Evolutionary conservation across 2,113 vertebrate species (phyloP).

Genomic region (Taxidea taxus): DNA sequence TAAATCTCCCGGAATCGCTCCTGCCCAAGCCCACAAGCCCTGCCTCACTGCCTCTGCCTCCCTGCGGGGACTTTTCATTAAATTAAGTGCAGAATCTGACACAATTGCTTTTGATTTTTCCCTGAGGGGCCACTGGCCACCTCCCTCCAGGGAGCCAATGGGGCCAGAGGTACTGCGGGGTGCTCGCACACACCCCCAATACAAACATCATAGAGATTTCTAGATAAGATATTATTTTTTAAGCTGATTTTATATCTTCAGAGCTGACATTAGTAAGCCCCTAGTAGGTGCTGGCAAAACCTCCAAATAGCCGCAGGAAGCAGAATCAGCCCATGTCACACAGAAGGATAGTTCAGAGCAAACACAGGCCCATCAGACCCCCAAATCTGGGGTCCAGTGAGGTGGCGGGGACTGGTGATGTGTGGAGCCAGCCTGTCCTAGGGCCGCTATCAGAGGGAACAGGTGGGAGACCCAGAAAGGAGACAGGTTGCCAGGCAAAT

Average conservation of each 20-base stretch:
- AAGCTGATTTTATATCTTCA: not conserved
- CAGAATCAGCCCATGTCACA: not conserved
- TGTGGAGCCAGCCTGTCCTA: not conserved
- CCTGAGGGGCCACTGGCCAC: not conserved
- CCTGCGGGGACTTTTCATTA: constrained; percentile 53
- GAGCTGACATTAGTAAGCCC: not conserved
- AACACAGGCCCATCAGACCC: not conserved
- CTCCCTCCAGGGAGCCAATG: not conserved
- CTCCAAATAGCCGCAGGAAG: not conserved
- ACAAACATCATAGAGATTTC: not conserved
- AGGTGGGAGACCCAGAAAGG: not conserved
- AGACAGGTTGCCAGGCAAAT: not conserved
- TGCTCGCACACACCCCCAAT: not conserved
- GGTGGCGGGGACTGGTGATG: not conserved
- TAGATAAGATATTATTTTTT: not conserved
- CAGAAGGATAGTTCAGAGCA: not conserved
- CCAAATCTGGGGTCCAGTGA: not conserved
- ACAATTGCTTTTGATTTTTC: constrained; percentile 32
- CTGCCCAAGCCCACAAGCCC: constrained; percentile 25
- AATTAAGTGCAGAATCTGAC: constrained; percentile 26
- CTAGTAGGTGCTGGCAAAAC: not conserved
- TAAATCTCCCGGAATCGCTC: constrained; percentile 12
- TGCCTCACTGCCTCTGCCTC: rapidly evolving
- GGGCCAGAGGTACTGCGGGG: not conserved
- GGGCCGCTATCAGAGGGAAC: not conserved